Base-by-base conservation (phyloP, 2,113 vertebrate species). In the Heliornis fulica region DNA sequence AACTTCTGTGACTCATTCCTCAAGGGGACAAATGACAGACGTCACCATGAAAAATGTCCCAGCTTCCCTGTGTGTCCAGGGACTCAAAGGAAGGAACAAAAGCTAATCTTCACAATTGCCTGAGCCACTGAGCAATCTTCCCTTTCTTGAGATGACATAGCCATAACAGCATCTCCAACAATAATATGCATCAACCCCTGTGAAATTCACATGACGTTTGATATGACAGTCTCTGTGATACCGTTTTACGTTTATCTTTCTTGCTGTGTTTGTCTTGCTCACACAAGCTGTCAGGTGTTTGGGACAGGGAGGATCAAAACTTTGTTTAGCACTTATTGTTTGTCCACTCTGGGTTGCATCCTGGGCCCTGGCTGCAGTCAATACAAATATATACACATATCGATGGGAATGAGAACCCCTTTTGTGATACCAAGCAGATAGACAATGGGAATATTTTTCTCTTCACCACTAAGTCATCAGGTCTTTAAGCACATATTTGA, bases 1-100 rank as follows among this genome's bases (percentile, higher is more conserved):
- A 92, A 56, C 63, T 95, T 94, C 79, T 69, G 68, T 60, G 92
- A 80, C 68, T 90, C 78, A 88, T 94, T 97, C 97, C 97, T 88
- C 97, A 79, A 79, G 93, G 98, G 97, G 98, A 97, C 59, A 72
- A 93, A 90, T 57, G 77, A 96, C 97, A 98, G 98, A 98, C 76
- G 64, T 96, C 97, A 97, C 94, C 38, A 96, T n/a, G 74, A 97
- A 93, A 96, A 93, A 90, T 78, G 95, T 97, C 94, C 97, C 89
- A 94, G 93, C 90, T 96, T 98, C 88, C 96, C 56, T 45, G n/a
- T 15, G 77, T 25, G 31, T 46, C 41, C 65, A 75, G 50, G 87
- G 74, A 90, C 57, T 72, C 46, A 45, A 78, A 96, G n/a, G 78
- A 93, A 94, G 50, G 48, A 93, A 83, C 26, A 92, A 48, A 71